Percentiles rank a stretch among this genome's conserved stretches.
phyloP scores from a whole-genome alignment of 2,113 vertebrate genomes.

The Cyprinodon variegatus region DNA sequence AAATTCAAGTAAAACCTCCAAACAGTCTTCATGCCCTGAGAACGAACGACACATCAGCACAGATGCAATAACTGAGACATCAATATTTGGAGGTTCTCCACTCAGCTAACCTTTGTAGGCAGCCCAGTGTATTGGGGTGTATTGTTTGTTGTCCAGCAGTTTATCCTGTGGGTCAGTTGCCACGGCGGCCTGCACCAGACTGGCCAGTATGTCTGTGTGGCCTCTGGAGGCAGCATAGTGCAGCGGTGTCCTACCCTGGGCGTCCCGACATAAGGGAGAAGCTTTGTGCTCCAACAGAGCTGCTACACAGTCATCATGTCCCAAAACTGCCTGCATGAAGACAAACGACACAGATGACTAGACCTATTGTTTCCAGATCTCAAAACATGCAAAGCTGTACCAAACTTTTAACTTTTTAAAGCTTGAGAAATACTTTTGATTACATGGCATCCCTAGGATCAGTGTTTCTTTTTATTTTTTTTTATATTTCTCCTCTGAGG shows the following conservation, averaged over 20 bases:
- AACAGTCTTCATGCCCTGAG: conserved; percentile 97
- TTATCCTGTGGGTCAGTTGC: conserved; percentile 89
- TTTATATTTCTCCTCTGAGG: too few species aligned
- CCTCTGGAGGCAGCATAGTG: conserved; percentile 94
- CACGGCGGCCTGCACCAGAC: conserved; percentile 86
- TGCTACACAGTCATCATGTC: conserved; percentile 90
- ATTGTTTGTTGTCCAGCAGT: conserved; percentile 92
- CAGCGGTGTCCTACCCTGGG: conserved; percentile 90
- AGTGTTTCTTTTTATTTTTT: too few species aligned
- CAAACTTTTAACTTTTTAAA: too few species aligned
- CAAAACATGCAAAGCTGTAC: too few species aligned
- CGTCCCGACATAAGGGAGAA: conserved; percentile 90
- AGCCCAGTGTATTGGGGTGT: conserved; percentile 96
- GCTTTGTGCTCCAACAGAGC: conserved; percentile 94
- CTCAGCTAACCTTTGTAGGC: conserved; percentile 89
- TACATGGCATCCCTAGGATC: too few species aligned
- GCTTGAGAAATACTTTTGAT: too few species aligned
- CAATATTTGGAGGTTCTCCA: neutral
- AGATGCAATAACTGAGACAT: conserved; percentile 1
- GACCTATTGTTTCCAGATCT: neutral
- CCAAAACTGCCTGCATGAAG: conserved; percentile 85
- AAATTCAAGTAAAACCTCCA: conserved; percentile 99
- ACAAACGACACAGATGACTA: conserved; percentile 9
- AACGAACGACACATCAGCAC: conserved; percentile 24
- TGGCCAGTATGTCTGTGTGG: conserved; percentile 86